Evolutionary conservation across 2,797 vertebrate genomes (phyloP).

Genomic region (Pempheris klunzingeri): DNA sequence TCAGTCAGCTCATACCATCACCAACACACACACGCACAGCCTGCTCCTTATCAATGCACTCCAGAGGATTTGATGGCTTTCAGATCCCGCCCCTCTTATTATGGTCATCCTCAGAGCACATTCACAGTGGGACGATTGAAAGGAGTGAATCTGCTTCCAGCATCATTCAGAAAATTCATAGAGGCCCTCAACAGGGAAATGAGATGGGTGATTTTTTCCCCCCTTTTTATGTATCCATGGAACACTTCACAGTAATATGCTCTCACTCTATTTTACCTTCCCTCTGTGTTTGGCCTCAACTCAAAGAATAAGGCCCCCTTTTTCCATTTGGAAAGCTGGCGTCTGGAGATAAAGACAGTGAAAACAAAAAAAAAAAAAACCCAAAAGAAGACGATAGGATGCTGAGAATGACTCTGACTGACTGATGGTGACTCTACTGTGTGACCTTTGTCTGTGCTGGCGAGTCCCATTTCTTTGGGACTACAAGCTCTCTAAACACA

Average conservation of each 20-base stretch:
- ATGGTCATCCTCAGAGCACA: constrained; percentile 77
- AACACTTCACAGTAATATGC: constrained; percentile 75
- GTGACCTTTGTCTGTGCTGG: constrained; percentile 53
- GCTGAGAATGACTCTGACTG: constrained; percentile 51
- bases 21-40: constrained; percentile 31
- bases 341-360: constrained; percentile 73
- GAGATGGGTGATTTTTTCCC: constrained; percentile 70
- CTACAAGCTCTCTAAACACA: constrained; percentile 34
- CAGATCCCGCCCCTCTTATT: constrained; percentile 79
- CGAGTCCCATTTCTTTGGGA: constrained; percentile 39
- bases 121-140: constrained; percentile 75
- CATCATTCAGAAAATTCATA: constrained; percentile 82
- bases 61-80: constrained; percentile 80
- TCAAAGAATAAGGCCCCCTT: constrained; percentile 46
- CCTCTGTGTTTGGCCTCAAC: constrained; percentile 69
- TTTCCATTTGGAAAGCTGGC: constrained; percentile 71
- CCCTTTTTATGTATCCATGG: constrained; percentile 72
- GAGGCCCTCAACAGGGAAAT: constrained; percentile 79
- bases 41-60: constrained; percentile 84
- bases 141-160: constrained; percentile 76
- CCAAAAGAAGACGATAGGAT: constrained; percentile 43
- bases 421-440: constrained; percentile 40
- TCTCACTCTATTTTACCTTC: constrained; percentile 77
- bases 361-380: constrained; percentile 69
- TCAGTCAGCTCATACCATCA: constrained; percentile 2